A percentile compares a stretch with the other conserved stretches of the same genome.
These are phyloP conservation scores for Leucoma salicis DNA, from an alignment of 2,888 invertebrate species.

Conservation along the genomic window DNA sequence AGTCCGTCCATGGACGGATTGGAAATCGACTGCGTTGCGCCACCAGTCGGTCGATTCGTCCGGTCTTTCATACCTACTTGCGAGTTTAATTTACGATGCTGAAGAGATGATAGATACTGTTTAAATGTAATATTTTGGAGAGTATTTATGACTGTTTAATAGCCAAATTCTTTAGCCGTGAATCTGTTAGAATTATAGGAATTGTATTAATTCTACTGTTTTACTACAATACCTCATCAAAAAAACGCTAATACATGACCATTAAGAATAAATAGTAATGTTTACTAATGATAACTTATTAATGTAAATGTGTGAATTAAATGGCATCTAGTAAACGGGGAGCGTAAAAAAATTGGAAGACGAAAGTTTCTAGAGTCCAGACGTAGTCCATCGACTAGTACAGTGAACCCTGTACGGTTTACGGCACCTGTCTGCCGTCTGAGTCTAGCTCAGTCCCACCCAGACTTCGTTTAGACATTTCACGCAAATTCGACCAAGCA, in stretches of 20 bases:
- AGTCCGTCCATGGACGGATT: conserved; percentile 35
- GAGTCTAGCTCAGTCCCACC: conserved; percentile 39
- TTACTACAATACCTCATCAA: no score
- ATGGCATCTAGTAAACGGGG: conserved; percentile 24
- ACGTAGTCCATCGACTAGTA: conserved; percentile 35
- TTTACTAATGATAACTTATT: no score
- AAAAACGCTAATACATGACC: no score
- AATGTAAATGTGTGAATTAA: conserved; percentile 11
- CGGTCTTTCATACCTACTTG: conserved; percentile 52
- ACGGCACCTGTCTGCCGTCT: conserved; percentile 42
- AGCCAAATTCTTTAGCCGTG: background rate
- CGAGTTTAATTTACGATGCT: conserved; percentile 75
- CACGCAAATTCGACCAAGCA: conserved; percentile 28
- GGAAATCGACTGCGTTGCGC: conserved; percentile 37
- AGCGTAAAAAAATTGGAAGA: conserved; percentile 24
- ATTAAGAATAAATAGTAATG: no score
- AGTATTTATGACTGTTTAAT: conserved; percentile 29
- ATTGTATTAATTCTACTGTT: no score
- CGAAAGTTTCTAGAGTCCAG: conserved; percentile 30
- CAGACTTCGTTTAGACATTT: conserved; percentile 37
- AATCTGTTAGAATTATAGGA: background rate
- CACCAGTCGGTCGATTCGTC: conserved; percentile 47
- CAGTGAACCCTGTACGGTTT: conserved; percentile 41
- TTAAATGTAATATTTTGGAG: conserved; percentile 58
- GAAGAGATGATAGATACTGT: conserved; percentile 73